A percentile compares a stretch with the other conserved stretches of the same genome.
Conservation (phyloP, 2,797 vertebrate species). For the Ctenopoma kingsleyae region DNA sequence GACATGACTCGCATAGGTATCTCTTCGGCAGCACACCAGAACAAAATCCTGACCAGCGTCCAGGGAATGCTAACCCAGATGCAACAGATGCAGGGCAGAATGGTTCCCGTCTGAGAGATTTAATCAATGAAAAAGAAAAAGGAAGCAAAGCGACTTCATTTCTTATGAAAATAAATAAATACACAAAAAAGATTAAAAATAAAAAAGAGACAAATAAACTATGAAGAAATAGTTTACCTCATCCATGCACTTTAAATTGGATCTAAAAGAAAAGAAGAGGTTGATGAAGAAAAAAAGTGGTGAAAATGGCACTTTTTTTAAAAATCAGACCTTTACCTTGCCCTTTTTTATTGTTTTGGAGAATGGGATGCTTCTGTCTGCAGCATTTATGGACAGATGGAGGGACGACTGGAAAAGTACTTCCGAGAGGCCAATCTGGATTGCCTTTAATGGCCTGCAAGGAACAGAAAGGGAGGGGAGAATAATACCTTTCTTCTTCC, state of each 20-base stretch:
- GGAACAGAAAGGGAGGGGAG: conserved; percentile 54
- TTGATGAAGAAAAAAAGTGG: conserved; percentile 77
- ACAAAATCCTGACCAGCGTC: conserved; percentile 94
- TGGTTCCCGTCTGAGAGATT: conserved; percentile 94
- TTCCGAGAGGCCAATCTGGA: conserved; percentile 80
- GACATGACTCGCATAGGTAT: conserved; percentile 95
- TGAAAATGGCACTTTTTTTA: conserved; percentile 93
- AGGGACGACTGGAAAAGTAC: conserved; percentile 79
- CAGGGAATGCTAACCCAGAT: conserved; percentile 96
- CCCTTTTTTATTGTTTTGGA: conserved; percentile 78
- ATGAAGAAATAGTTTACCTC: conserved; percentile 97
- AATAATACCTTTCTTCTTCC: conserved; percentile 58
- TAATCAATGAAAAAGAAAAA: conserved; percentile 75
- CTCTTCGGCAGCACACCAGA: conserved; percentile 91
- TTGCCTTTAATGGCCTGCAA: conserved; percentile 83
- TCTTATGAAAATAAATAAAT: conserved; percentile 66
- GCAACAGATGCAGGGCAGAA: conserved; percentile 97
- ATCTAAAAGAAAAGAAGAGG: conserved; percentile 76
- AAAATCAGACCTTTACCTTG: conserved; percentile 85
- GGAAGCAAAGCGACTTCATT: conserved; percentile 67
- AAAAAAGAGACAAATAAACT: conserved; percentile 74
- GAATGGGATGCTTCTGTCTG: conserved; percentile 80
- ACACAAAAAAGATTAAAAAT: conserved; percentile 65
- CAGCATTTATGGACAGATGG: conserved; percentile 80
- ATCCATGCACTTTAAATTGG: conserved; percentile 99